A percentile compares a stretch with the other conserved stretches of the same genome.
phyloP scores from a whole-genome alignment of 92 coral and sea anemone species.

The Phenganax marumi region DNA sequence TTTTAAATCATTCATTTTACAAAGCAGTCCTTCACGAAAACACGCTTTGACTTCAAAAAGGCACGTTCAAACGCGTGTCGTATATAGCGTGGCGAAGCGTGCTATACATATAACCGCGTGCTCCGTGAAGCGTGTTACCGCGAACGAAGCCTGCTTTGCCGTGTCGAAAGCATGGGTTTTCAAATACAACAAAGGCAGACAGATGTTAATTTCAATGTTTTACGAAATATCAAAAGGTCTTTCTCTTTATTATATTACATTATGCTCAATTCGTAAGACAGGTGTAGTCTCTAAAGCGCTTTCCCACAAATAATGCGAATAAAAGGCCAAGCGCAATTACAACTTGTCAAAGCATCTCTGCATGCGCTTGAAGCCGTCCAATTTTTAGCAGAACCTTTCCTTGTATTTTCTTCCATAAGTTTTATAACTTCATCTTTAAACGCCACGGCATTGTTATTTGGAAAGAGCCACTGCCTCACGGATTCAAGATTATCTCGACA shows the following conservation, averaged over 20 bases:
- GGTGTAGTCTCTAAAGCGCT: conserved; percentile 14
- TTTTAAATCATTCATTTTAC: too few relatives aligned
- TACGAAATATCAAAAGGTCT: neutral
- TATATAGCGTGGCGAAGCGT: too few relatives aligned
- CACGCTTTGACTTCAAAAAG: too few relatives aligned
- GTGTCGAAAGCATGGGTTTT: neutral
- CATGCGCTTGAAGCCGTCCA: neutral
- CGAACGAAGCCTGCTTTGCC: conserved; percentile 5
- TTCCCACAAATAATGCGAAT: conserved; percentile 29
- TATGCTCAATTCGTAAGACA: conserved; percentile 17
- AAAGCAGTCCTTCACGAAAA: too few relatives aligned
- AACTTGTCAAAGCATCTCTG: neutral
- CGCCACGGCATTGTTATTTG: too few relatives aligned
- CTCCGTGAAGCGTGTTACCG: neutral
- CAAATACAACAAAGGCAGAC: neutral
- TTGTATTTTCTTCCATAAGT: too few relatives aligned
- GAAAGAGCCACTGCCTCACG: too few relatives aligned
- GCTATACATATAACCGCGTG: too few relatives aligned
- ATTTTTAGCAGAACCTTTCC: too few relatives aligned
- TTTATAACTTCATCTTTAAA: too few relatives aligned
- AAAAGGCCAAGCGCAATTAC: conserved; percentile 17
- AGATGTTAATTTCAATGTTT: neutral
- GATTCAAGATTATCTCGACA: too few relatives aligned
- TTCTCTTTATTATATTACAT: conserved; percentile 20
- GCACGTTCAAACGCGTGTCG: too few relatives aligned